Evolutionary conservation across 2,797 vertebrate species (phyloP), one percentile per base, ranked within the genome.

Genomic region (Microctenopoma steveboyesi): DNA sequence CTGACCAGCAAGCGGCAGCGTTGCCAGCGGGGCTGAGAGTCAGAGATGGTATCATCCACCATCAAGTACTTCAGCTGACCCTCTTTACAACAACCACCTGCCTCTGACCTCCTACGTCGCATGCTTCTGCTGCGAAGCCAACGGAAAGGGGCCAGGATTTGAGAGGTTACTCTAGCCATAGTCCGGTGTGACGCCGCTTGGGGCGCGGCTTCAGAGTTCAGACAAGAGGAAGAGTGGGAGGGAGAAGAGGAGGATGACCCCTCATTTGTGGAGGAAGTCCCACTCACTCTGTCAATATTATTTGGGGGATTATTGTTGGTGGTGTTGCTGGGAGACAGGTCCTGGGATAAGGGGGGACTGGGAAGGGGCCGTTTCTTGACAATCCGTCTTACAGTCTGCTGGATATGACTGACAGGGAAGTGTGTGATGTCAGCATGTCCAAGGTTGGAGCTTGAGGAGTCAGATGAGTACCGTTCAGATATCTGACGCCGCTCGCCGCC

Each of bases 1-100:
- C 96, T 94, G 88, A 99, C 93, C 83, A 96, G 91, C 88, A 99
- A 93, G 79, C 94, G 94, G 81, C 97, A 97, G 57, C 96, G 95
- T 88, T 96, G 95, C 97, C 97, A 98, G 81, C 79, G 87, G 0
- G 95, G 95, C 57, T 95, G 95, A 8, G 93, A 94, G 90, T 99
- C 97, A 83, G 96, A 95, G 78, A 95, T 95, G 45, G 89, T 94
- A 89, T 99, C 98, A 0, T 97, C 96, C 52, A 98, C 95, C 92
- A 96, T 90, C 88, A 96, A 91, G 81, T 98, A 99, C 69, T 92
- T 95, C 74, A 99, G 93, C 12, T 89, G 76, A 15, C 94, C 95
- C 78, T 98, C 98, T 84, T 96, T 98, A 86, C 94, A 95, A 76
- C 93, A 92, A 80, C 93, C 92, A 2, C 89, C 86, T 35, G 72